Conservation (phyloP, 2,888 invertebrate species). For the Andrena bucephala region DNA sequence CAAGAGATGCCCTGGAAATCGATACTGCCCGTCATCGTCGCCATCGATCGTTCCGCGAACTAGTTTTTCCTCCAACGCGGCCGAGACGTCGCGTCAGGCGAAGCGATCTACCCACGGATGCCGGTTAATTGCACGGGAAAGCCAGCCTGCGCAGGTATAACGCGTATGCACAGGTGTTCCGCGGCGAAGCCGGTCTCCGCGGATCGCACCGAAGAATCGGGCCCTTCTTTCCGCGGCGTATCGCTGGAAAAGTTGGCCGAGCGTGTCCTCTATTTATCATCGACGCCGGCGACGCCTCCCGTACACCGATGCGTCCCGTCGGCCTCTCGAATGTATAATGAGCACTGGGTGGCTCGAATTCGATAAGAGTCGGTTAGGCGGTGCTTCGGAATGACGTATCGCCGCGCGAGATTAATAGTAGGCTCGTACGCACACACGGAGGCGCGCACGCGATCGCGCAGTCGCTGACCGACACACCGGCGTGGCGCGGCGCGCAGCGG, state of each 20-base stretch:
- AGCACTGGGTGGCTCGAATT: constrained; percentile 74
- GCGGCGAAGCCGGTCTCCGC: not conserved
- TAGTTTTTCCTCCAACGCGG: constrained; percentile 49
- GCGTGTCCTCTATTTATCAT: constrained; percentile 60
- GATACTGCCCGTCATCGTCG: constrained; percentile 42
- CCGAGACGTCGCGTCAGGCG: not conserved
- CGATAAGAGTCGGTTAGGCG: constrained; percentile 76
- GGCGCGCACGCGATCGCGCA: constrained; percentile 33
- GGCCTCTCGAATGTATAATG: constrained; percentile 67
- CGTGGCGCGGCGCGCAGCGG: not conserved
- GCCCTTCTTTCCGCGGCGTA: not conserved
- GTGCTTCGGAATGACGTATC: constrained; percentile 69
- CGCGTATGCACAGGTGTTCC: not conserved
- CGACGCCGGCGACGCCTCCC: constrained; percentile 54
- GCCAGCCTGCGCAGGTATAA: not conserved
- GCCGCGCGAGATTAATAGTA: constrained; percentile 66
- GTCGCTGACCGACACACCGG: constrained; percentile 53
- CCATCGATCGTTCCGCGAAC: constrained; percentile 59
- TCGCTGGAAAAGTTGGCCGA: constrained; percentile 36
- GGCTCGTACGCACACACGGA: constrained; percentile 41
- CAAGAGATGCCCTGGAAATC: constrained; percentile 46
- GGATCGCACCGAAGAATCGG: not conserved
- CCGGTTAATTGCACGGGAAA: constrained; percentile 33
- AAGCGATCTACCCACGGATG: not conserved
- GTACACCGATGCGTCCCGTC: constrained; percentile 57